phyloP scores from a whole-genome alignment of 2,797 vertebrate species.

The Pseudomugil tenellus region DNA sequence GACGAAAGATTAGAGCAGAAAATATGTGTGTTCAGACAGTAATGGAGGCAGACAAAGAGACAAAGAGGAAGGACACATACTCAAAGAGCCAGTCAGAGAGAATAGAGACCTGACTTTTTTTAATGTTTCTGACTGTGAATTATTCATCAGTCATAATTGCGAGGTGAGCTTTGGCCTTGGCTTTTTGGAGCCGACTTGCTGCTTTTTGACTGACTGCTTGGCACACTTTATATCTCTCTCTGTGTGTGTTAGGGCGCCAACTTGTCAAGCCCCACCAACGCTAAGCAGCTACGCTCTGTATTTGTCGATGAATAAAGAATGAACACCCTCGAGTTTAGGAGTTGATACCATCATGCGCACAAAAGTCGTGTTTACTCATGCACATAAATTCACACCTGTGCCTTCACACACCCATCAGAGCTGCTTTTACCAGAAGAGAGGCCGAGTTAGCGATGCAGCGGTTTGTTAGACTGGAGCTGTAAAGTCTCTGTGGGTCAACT shows the following conservation, averaged over 20 bases:
- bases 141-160: conserved; percentile 65
- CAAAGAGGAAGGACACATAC: conserved; percentile 10
- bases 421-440: conserved; percentile 31
- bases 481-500: conserved; percentile 40
- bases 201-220: conserved; percentile 24
- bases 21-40: not conserved
- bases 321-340: conserved; percentile 30
- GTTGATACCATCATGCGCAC: conserved; percentile 4
- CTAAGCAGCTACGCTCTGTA: conserved; percentile 18
- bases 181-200: conserved; percentile 40
- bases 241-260: conserved; percentile 38
- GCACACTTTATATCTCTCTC: not conserved
- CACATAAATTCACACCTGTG: conserved; percentile 29
- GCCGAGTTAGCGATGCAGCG: conserved; percentile 18
- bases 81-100: conserved; percentile 29
- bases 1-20: conserved; percentile 11
- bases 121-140: conserved; percentile 58
- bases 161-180: conserved; percentile 44
- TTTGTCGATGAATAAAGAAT: conserved; percentile 57
- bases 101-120: conserved; percentile 30
- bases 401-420: conserved; percentile 35
- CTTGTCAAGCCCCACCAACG: conserved; percentile 40
- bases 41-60: conserved; percentile 5
- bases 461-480: conserved; percentile 31
- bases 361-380: conserved; percentile 13